Evolutionary conservation across 1,140 invertebrate genomes (phyloP).

Genomic region (Nomia melanderi): DNA sequence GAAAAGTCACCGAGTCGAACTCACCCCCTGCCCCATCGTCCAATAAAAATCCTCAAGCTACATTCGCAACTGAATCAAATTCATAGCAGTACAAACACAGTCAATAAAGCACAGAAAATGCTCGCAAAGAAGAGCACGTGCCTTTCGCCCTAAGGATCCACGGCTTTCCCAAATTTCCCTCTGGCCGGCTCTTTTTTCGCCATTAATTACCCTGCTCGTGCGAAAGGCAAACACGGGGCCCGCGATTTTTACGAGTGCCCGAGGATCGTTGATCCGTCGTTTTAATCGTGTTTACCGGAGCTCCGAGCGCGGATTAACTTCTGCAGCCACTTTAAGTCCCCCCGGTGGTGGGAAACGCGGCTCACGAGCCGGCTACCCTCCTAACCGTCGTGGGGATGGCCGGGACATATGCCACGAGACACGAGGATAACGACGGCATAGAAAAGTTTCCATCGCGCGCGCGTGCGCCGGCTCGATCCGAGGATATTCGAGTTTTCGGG

Average conservation of each 20-base stretch:
- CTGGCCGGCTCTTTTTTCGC: neutral
- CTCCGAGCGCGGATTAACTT: slow-evolving; percentile 62
- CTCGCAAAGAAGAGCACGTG: neutral
- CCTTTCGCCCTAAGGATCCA: neutral
- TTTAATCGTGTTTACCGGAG: slow-evolving; percentile 65
- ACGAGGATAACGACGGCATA: slow-evolving; percentile 56
- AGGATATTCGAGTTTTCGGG: neutral
- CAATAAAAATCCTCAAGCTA: neutral
- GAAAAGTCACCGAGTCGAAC: neutral
- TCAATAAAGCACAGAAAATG: neutral
- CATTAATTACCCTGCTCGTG: slow-evolving; percentile 53
- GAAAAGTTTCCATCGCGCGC: slow-evolving; percentile 37
- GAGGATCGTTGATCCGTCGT: slow-evolving; percentile 43
- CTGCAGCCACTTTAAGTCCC: slow-evolving; percentile 57
- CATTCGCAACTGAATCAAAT: neutral
- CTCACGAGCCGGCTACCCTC: slow-evolving; percentile 13
- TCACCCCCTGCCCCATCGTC: neutral
- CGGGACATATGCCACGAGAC: slow-evolving; percentile 56
- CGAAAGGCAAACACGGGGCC: slow-evolving; percentile 56
- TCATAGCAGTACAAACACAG: neutral
- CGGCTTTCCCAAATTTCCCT: neutral
- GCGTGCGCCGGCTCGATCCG: slow-evolving; percentile 2
- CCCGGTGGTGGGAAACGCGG: slow-evolving; percentile 44
- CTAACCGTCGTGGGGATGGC: slow-evolving; percentile 6
- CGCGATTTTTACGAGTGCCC: slow-evolving; percentile 47